Conservation (phyloP, 30 jellyfish, hydroid and myxozoan genomes). For the Clytia hemisphaerica region DNA sequence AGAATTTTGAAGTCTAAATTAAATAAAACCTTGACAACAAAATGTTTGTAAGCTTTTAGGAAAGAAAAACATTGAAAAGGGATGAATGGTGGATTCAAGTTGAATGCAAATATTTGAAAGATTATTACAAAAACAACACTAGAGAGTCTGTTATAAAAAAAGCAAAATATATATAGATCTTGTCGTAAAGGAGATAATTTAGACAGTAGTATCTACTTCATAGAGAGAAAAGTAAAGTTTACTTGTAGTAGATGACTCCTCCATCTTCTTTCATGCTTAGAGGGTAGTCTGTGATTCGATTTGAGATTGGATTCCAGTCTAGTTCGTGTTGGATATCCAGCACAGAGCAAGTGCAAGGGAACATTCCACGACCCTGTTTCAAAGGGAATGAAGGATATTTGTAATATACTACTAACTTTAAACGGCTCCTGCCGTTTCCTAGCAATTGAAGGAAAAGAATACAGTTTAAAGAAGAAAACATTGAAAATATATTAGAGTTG, state of each 20-base stretch:
- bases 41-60: too few species aligned
- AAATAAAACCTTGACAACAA: too few species aligned
- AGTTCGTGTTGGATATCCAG: slow-evolving; percentile 59
- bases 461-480: neutral
- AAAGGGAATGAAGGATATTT: neutral
- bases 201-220: neutral
- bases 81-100: neutral
- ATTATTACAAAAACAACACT: too few species aligned
- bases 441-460: too few species aligned
- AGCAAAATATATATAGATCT: too few species aligned
- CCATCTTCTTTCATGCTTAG: slow-evolving; percentile 82
- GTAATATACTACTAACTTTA: neutral
- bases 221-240: neutral
- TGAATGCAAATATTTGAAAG: neutral
- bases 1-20: too few species aligned
- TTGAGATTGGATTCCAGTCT: slow-evolving; percentile 77
- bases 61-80: neutral
- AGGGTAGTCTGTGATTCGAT: slow-evolving; percentile 54
- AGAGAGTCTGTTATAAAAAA: too few species aligned
- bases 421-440: neutral
- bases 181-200: too few species aligned
- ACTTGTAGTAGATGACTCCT: slow-evolving; percentile 71
- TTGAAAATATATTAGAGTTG: neutral
- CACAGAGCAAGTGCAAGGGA: slow-evolving; percentile 66
- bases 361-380: slow-evolving; percentile 72